These are phyloP conservation scores for Manduca sexta DNA, from an alignment of 1,140 invertebrate genomes.

Conservation along the genomic window DNA sequence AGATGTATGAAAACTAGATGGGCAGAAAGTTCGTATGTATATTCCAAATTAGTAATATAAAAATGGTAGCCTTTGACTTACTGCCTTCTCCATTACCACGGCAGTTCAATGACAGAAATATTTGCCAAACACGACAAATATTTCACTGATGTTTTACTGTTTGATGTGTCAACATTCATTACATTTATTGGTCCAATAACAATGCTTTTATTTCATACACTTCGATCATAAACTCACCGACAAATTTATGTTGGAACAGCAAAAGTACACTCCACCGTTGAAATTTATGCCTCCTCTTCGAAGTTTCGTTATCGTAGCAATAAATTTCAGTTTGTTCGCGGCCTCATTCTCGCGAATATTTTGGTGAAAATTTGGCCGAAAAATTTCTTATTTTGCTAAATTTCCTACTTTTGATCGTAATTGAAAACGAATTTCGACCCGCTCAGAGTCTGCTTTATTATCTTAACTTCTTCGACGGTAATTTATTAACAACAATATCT, in stretches of 20 bases:
- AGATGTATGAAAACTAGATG: too few relatives aligned
- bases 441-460: conserved; percentile 5
- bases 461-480: conserved; percentile 11
- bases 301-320: conserved; percentile 44
- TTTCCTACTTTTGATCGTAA: conserved; percentile 25
- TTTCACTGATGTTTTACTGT: too few relatives aligned
- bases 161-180: too few relatives aligned
- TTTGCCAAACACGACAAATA: too few relatives aligned
- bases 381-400: conserved; percentile 9
- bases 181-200: too few relatives aligned
- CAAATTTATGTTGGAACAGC: conserved; percentile 1
- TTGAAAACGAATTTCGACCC: conserved; percentile 23
- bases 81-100: too few relatives aligned
- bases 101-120: too few relatives aligned
- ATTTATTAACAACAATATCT: conserved; percentile 6
- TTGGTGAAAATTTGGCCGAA: conserved; percentile 7
- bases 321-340: conserved; percentile 46
- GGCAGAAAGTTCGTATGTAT: too few relatives aligned
- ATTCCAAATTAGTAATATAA: too few relatives aligned
- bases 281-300: conserved; percentile 47
- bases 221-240: too few relatives aligned
- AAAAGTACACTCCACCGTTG: conserved; percentile 15
- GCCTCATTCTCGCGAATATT: conserved; percentile 28
- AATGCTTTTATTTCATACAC: too few relatives aligned
- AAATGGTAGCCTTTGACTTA: too few relatives aligned